Percentiles rank a stretch among this genome's conserved stretches.
Conservation (phyloP, 2,797 vertebrate genomes). For the Crenichthys baileyi region DNA sequence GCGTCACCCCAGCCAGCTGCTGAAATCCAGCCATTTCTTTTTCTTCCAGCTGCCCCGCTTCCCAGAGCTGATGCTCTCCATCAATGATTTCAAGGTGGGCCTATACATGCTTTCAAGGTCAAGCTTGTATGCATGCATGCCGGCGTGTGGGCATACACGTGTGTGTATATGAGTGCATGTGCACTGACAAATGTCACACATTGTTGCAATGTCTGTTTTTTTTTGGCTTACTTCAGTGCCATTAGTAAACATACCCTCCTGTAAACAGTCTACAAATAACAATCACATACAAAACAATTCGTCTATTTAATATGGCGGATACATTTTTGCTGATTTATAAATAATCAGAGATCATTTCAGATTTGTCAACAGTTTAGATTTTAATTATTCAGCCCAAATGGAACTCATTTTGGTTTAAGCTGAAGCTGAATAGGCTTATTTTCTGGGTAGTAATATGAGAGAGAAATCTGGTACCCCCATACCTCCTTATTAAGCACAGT, state of each 20-base stretch:
- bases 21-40: constrained; percentile 97
- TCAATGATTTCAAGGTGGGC: constrained; percentile 98
- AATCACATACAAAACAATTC: not conserved
- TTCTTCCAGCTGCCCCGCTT: constrained; percentile 98
- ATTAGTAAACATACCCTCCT: not conserved
- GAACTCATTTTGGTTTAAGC: not conserved
- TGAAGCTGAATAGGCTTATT: not conserved
- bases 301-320: not conserved
- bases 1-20: constrained; percentile 93
- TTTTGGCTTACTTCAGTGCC: constrained; percentile 15
- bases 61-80: constrained; percentile 97
- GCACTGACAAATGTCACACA: constrained; percentile 7
- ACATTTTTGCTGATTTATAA: not conserved
- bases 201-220: constrained; percentile 12
- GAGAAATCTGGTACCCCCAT: not conserved
- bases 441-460: not conserved
- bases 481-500: no score
- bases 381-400: not conserved
- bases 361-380: not conserved
- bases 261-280: not conserved
- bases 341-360: not conserved
- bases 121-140: constrained; percentile 12
- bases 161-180: not conserved
- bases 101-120: constrained; percentile 20
- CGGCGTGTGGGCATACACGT: not conserved